Conservation (phyloP, 2,797 vertebrate species). For the Spheniscus humboldti region DNA sequence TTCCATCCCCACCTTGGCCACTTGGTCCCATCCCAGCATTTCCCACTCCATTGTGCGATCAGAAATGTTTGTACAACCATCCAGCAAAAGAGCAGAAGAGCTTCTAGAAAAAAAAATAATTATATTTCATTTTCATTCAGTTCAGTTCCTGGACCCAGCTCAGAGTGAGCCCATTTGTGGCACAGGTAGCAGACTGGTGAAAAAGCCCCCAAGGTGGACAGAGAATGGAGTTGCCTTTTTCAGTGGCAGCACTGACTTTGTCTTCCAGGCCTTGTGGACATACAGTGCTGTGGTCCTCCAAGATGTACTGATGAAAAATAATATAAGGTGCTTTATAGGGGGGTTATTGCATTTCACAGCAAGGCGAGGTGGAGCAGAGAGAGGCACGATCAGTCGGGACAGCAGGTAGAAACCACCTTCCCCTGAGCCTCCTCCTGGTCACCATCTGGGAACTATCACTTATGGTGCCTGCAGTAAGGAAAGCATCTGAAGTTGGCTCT, state of each 20-base stretch:
- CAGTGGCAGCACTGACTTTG: neutral
- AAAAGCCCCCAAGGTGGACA: neutral
- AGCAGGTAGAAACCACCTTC: neutral
- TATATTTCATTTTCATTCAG: neutral
- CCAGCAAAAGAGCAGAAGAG: neutral
- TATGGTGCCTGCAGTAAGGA: neutral
- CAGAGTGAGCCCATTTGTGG: neutral
- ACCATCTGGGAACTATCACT: neutral
- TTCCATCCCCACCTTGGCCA: neutral
- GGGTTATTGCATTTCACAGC: neutral
- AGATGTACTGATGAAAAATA: neutral
- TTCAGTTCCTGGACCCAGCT: neutral
- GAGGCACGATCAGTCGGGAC: fast-evolving
- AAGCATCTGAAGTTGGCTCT: neutral
- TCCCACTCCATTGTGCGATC: neutral
- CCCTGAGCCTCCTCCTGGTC: neutral
- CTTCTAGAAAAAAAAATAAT: neutral
- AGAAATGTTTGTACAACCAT: neutral
- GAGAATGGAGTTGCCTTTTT: neutral
- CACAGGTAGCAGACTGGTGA: neutral
- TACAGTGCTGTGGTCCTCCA: neutral
- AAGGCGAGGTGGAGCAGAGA: neutral
- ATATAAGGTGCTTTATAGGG: neutral
- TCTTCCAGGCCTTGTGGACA: neutral
- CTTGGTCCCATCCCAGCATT: neutral